Conservation (phyloP, 2,113 vertebrate species). For the Hiodon tergisus region DNA sequence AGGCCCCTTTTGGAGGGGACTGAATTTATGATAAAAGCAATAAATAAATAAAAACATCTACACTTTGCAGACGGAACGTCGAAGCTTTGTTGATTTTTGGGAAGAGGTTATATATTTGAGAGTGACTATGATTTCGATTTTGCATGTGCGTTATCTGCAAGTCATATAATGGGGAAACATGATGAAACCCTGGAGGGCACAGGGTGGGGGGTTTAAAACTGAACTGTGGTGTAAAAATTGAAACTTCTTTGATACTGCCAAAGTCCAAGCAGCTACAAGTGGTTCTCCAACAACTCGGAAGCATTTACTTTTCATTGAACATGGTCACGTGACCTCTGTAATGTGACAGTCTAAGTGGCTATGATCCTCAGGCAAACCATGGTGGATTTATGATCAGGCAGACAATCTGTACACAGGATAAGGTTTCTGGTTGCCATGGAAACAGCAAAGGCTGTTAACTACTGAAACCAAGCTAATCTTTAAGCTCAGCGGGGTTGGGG, state of each 20-base stretch:
- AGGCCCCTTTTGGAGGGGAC: no score
- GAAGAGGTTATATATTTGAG: no score
- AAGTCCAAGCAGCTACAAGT: slow-evolving; percentile 15
- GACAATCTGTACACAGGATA: slow-evolving; percentile 16
- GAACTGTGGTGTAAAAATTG: not conserved
- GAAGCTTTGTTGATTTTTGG: no score
- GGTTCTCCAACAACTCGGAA: not conserved
- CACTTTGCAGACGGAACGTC: no score
- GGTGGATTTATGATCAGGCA: slow-evolving; percentile 20
- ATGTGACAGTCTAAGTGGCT: slow-evolving; percentile 2
- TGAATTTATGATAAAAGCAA: no score
- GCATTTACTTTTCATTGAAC: not conserved
- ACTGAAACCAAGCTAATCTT: slow-evolving; percentile 26
- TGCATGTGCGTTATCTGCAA: no score
- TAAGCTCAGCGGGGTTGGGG: not conserved
- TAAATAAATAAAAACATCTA: no score
- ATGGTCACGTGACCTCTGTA: slow-evolving; percentile 2
- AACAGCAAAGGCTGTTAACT: slow-evolving; percentile 30
- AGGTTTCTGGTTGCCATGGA: slow-evolving; percentile 36
- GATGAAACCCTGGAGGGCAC: no score
- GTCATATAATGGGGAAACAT: no score
- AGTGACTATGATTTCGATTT: no score
- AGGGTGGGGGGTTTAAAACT: no score
- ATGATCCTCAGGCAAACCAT: slow-evolving; percentile 7
- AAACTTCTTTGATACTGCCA: not conserved